phyloP scores from a whole-genome alignment of 2,888 invertebrate species.

The Microplitis manilae region DNA sequence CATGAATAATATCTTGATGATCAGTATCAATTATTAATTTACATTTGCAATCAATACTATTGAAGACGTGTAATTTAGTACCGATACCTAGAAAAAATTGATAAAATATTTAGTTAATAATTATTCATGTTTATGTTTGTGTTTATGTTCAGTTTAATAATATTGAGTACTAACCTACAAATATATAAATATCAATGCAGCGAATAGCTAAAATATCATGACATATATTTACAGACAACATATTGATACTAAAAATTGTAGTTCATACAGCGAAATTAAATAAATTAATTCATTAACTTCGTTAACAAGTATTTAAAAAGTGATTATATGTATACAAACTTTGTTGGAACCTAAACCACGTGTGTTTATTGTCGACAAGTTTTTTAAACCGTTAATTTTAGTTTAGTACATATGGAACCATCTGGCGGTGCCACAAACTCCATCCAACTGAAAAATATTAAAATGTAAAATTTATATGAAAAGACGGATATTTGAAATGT shows the following conservation, averaged over 20 bases:
- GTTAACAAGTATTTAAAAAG: too few species aligned
- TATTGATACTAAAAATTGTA: constrained; percentile 12
- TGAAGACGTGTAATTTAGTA: constrained; percentile 52
- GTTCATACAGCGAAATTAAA: not conserved
- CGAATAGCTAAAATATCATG: constrained; percentile 63
- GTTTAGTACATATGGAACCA: too few species aligned
- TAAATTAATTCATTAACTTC: too few species aligned
- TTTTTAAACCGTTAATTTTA: too few species aligned
- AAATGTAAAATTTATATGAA: too few species aligned
- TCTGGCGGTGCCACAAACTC: too few species aligned
- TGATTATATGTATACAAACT: too few species aligned
- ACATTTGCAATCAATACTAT: constrained; percentile 48
- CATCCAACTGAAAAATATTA: too few species aligned
- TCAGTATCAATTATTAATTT: constrained; percentile 54
- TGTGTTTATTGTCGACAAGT: too few species aligned
- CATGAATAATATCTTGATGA: constrained; percentile 63
- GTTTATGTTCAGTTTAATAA: constrained; percentile 16
- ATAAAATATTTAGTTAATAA: constrained; percentile 28
- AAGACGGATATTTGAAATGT: too few species aligned
- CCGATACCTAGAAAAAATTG: constrained; percentile 61
- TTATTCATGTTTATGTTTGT: not conserved
- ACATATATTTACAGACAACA: constrained; percentile 50
- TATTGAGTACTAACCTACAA: constrained; percentile 60
- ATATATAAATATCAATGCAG: constrained; percentile 55
- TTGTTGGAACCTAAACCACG: too few species aligned